Base-by-base conservation (phyloP, 2,797 vertebrate species). In the Pyrocephalus nanus region DNA sequence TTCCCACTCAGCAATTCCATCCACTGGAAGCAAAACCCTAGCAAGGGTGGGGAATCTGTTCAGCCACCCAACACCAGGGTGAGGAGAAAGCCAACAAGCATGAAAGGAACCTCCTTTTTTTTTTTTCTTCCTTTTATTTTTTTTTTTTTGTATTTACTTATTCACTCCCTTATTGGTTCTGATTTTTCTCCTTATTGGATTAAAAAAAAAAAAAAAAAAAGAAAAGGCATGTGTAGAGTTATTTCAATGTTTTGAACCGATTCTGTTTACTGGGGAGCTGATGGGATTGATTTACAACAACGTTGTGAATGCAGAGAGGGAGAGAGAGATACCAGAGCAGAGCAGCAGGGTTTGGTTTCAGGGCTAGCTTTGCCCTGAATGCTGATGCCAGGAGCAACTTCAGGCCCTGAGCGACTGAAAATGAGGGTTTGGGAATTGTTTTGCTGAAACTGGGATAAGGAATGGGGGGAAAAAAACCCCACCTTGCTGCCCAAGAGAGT, bases 231-330 rank as follows among this genome's bases (percentile, higher is more conserved):
- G 1, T 30, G 71, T 22, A 21, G 66, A 60, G 62, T 86, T 78
- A 84, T 78, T 86, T 75, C n/a, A 58, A 40, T 69, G 62, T 72
- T 94, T 78, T 75, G 82, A 86, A 78, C 22, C 0, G 1, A 78
- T 91, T 74, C 70, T 61, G 12, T 92, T 95, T 86, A 75, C 90
- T 77, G 30, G 2, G 40, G 64, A 94, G 79, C 43, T 54, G 75
- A 69, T 75, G 83, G 80, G 88, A 88, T 92, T 90, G 91, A 92
- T 95, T 90, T 88, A 80, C 78, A 58, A 57, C 93, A 47, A 43
- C 0, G 0, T 7, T 18, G 70, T 51, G 77, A 89, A 70, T 81
- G 53, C 78, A 82, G 62, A 91, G 82, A 78, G 76, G 64, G 82
- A 5, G 30, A 82, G 80, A 76, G 84, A 88, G 85, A 92, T 51